phyloP scores from a whole-genome alignment of 1,140 invertebrate genomes.

The Piezodorus guildinii region DNA sequence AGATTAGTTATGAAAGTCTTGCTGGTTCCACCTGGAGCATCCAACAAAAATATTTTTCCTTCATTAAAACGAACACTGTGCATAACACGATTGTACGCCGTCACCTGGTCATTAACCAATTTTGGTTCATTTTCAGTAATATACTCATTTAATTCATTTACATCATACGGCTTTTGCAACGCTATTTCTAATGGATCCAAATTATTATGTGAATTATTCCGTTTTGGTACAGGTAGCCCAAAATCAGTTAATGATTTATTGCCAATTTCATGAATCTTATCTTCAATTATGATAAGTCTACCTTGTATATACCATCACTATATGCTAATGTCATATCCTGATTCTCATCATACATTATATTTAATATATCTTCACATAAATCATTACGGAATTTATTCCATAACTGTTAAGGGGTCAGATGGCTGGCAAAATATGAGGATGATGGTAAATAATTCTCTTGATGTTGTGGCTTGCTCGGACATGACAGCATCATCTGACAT shows the following conservation, averaged over 20 bases:
- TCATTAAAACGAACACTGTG: constrained; percentile 15
- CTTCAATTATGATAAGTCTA: too few relatives aligned
- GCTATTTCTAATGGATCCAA: background rate
- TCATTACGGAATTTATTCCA: background rate
- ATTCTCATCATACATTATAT: background rate
- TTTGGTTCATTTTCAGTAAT: background rate
- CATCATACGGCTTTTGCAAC: background rate
- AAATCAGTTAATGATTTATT: too few relatives aligned
- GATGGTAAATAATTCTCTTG: too few relatives aligned
- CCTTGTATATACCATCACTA: too few relatives aligned
- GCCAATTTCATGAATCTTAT: too few relatives aligned
- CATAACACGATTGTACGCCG: background rate
- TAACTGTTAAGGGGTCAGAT: background rate
- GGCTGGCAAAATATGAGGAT: background rate
- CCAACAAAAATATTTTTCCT: constrained; percentile 30
- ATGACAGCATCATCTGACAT: too few relatives aligned
- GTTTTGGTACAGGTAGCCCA: too few relatives aligned
- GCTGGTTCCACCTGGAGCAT: too few relatives aligned
- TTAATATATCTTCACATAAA: background rate
- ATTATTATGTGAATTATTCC: too few relatives aligned
- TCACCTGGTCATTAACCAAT: background rate
- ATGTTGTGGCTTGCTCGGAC: too few relatives aligned
- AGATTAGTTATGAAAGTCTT: constrained; percentile 34
- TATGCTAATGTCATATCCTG: background rate
- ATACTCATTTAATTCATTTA: background rate